These are phyloP conservation scores for Auanema freiburgensis DNA, from an alignment of 2,888 invertebrate species.

Conservation along the genomic window DNA sequence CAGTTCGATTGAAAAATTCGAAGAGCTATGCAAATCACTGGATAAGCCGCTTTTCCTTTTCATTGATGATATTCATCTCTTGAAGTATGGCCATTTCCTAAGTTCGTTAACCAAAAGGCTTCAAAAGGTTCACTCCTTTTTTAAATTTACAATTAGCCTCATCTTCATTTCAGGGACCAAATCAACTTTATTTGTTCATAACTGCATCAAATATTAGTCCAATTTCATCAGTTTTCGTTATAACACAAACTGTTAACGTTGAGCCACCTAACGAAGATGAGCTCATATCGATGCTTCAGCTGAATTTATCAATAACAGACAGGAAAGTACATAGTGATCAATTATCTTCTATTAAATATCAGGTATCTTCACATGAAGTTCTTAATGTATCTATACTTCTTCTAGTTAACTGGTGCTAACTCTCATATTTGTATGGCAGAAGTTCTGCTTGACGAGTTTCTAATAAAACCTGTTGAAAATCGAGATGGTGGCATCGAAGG, in stretches of 20 bases:
- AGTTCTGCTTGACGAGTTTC: slow-evolving; percentile 34
- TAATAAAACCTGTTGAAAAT: slow-evolving; percentile 19
- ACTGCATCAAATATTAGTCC: slow-evolving; percentile 34
- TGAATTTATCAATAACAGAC: slow-evolving; percentile 26
- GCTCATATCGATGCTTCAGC: slow-evolving; percentile 44
- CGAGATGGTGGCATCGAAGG: slow-evolving; percentile 38
- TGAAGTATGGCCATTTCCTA: slow-evolving; percentile 53
- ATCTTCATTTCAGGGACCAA: slow-evolving; percentile 26
- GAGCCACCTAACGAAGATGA: slow-evolving; percentile 36
- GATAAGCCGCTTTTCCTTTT: slow-evolving; percentile 55
- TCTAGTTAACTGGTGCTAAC: slow-evolving; percentile 25
- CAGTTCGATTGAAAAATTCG: slow-evolving; percentile 5
- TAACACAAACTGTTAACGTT: slow-evolving; percentile 37
- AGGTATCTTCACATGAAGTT: too few species aligned
- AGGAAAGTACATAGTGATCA: slow-evolving; percentile 43
- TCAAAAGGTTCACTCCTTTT: slow-evolving; percentile 10
- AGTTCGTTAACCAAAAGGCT: slow-evolving; percentile 31
- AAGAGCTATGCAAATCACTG: slow-evolving; percentile 17
- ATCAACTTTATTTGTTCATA: slow-evolving; percentile 35
- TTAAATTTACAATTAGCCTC: not conserved
- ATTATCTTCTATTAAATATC: slow-evolving; percentile 28
- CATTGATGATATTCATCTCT: slow-evolving; percentile 58
- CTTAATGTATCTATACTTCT: slow-evolving; percentile 1
- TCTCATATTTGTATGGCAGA: slow-evolving; percentile 32
- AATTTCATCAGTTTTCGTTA: slow-evolving; percentile 36